Percentiles rank a stretch among this genome's conserved stretches.
Evolutionary conservation across 1,140 invertebrate genomes (phyloP).

Genomic region (Caenorhabditis brenneri): DNA sequence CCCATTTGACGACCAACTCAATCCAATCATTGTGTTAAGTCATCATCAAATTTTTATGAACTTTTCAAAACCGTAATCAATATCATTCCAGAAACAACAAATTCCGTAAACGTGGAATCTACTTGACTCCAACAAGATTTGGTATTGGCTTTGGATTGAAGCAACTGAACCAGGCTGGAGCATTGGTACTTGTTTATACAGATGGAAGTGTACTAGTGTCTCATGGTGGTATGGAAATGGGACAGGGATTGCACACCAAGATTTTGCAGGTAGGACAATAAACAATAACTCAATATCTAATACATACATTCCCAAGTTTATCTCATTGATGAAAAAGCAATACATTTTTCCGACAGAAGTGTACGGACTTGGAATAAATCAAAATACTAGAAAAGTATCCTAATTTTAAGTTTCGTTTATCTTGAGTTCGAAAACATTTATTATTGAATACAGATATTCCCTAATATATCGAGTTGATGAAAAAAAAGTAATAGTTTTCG

Average conservation of each 20-base stretch:
- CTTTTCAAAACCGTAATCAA: no score
- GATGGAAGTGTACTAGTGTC: slow-evolving; percentile 90
- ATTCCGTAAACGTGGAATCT: slow-evolving; percentile 86
- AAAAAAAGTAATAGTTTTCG: slow-evolving; percentile 28
- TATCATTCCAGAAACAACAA: slow-evolving; percentile 76
- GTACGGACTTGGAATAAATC: no score
- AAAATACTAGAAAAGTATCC: no score
- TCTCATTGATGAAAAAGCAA: no score
- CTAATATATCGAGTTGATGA: background rate
- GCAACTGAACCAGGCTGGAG: slow-evolving; percentile 85
- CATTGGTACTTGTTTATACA: slow-evolving; percentile 84
- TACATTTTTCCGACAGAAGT: no score
- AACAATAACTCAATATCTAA: no score
- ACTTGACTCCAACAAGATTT: slow-evolving; percentile 86
- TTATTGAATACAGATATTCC: background rate
- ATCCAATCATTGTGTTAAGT: no score
- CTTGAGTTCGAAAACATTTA: no score
- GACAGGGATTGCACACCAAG: slow-evolving; percentile 92
- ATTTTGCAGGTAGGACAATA: slow-evolving; percentile 85
- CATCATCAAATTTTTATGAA: no score
- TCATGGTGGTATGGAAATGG: slow-evolving; percentile 93
- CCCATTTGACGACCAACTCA: no score
- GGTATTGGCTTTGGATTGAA: slow-evolving; percentile 83
- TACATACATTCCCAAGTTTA: no score
- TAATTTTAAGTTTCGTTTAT: no score